Conservation (phyloP, 2,113 vertebrate species). For the Actenoides lindsayi region DNA sequence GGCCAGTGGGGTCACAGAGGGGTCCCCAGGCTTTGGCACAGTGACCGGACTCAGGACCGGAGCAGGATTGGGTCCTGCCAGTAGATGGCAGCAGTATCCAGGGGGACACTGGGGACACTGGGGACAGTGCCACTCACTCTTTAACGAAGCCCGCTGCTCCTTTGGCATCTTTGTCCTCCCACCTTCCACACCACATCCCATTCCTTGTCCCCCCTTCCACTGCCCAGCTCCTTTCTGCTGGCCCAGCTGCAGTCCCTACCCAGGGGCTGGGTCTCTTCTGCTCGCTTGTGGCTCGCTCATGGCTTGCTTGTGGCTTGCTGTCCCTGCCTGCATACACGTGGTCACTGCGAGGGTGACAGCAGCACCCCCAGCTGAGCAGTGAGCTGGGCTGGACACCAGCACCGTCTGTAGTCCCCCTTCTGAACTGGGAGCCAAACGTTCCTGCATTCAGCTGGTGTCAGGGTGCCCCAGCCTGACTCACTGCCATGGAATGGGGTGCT, state of each 20-base stretch:
- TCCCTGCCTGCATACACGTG: rapidly evolving
- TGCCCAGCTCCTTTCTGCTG: background rate
- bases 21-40: background rate
- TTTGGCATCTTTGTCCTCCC: background rate
- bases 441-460: rapidly evolving
- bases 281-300: rapidly evolving
- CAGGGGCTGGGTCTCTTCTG: background rate
- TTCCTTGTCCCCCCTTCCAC: background rate
- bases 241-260: rapidly evolving
- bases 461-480: background rate
- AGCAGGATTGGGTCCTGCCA: conserved; percentile 21
- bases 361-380: rapidly evolving
- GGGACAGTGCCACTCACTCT: background rate
- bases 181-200: background rate
- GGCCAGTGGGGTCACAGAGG: background rate
- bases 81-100: conserved; percentile 56
- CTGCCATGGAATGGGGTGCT: background rate
- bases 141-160: rapidly evolving
- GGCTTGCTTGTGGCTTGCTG: rapidly evolving
- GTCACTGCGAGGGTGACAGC: background rate
- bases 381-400: background rate
- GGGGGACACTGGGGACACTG: background rate
- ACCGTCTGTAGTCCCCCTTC: background rate
- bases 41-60: background rate
- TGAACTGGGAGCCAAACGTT: background rate